Base-by-base conservation (phyloP, 2,888 invertebrate genomes). In the Microdon myrmicae region DNA sequence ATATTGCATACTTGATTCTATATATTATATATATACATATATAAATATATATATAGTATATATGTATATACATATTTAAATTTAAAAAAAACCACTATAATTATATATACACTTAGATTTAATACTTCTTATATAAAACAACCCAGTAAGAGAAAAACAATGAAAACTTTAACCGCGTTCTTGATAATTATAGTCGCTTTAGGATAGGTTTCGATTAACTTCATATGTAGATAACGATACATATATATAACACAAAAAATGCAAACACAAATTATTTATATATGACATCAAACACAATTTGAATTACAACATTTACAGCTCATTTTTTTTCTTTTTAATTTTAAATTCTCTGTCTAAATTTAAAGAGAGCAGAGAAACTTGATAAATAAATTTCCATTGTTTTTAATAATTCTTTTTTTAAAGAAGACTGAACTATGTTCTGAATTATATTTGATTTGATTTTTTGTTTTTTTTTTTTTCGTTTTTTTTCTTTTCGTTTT, bases 201-300 rank as follows among this genome's bases (percentile, higher is more conserved):
- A 51, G 58, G 28, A 58, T 58, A 49, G 45, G 45, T 34, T 53
- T 53, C 47, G 48, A 31, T 29, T 25, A 39, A 45, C 19, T 44
- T 39, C 32, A 43, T 31, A 31, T 8, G 14, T 26, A 25, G 17
- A n/a, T n/a, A 48, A 22, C 29, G 31, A 49, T 20, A n/a, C 20
- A 25, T 4, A 41, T 28, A 14, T 16, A 17, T 13, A 41, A 37
- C 13, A 37, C n/a, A 23, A 25, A 25, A 12, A 22, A 31, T 22
- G 22, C 23, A 20, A 34, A 38, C 38, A 38, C 39, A 22, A 25
- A 37, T 44, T 44, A 17, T 23, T 19, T 38, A 34, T 39, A 49
- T 37, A 38, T 49, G 28, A 29, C 35, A 51, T 22, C 17, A 44
- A 51, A 32, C 23, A 2, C 44, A 29, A 25, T 41, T 59, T 35